These are phyloP conservation scores for Gryllus longicercus DNA, from an alignment of 2,888 invertebrate genomes.

Conservation along the genomic window DNA sequence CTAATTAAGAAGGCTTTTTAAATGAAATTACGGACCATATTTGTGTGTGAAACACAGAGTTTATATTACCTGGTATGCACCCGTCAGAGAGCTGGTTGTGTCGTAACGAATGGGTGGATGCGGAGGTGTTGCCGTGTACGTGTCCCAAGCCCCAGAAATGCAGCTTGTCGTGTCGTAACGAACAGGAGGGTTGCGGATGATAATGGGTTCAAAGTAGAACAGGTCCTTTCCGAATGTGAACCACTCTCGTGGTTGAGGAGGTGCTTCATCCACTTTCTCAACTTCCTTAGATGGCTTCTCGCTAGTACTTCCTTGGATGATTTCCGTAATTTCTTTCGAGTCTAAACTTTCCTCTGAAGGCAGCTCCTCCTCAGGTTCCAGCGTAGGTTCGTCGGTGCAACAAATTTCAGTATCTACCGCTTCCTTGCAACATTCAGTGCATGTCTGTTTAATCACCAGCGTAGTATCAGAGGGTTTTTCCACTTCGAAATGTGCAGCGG, in stretches of 20 bases:
- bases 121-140: background rate
- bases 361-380: background rate
- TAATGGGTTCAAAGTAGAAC: background rate
- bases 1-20: too few species aligned
- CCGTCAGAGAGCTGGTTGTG: constrained; percentile 17
- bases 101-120: constrained; percentile 18
- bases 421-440: background rate
- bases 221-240: background rate
- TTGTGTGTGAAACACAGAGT: too few species aligned
- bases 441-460: background rate
- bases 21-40: too few species aligned
- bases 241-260: too few species aligned
- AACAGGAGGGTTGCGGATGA: constrained; percentile 27
- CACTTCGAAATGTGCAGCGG: background rate
- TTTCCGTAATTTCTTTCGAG: too few species aligned
- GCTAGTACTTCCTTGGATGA: too few species aligned
- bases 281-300: too few species aligned
- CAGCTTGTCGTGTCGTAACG: constrained; percentile 31
- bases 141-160: constrained; percentile 12
- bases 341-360: background rate
- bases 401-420: background rate
- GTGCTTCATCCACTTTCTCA: too few species aligned
- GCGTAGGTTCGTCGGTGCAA: background rate
- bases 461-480: background rate
- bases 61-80: background rate